A percentile compares a stretch with the other conserved stretches of the same genome.
phyloP scores from a whole-genome alignment of 2,113 vertebrate genomes.

The Oenanthe melanoleuca region DNA sequence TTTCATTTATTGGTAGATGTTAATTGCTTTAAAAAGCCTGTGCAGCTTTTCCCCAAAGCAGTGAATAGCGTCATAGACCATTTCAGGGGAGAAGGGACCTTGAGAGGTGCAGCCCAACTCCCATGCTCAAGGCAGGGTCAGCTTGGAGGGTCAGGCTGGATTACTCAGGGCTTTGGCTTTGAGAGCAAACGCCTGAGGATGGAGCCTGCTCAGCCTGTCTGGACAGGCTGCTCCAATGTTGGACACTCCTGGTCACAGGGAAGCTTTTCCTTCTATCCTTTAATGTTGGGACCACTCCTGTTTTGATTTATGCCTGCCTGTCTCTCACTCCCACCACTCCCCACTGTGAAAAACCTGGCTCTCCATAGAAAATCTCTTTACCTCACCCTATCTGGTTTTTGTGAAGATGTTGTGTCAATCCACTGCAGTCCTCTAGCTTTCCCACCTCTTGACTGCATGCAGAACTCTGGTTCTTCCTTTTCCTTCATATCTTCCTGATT shows the following conservation, averaged over 20 bases:
- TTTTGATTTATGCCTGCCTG: background rate
- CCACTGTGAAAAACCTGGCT: background rate
- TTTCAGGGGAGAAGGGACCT: background rate
- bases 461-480: rapidly evolving
- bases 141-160: background rate
- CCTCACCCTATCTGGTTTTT: background rate
- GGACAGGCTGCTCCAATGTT: background rate
- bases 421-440: background rate
- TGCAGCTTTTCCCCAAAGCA: background rate
- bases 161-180: background rate
- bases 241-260: background rate
- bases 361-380: background rate
- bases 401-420: background rate
- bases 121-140: background rate
- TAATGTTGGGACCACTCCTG: background rate
- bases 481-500: background rate
- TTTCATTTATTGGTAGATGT: background rate
- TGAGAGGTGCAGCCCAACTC: background rate
- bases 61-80: background rate
- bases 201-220: background rate
- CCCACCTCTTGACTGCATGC: background rate
- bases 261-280: background rate
- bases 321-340: background rate
- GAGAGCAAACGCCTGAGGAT: background rate
- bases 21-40: background rate